These are phyloP conservation scores for Shinisaurus crocodilurus DNA, from an alignment of 2,113 vertebrate species.

Conservation along the genomic window DNA sequence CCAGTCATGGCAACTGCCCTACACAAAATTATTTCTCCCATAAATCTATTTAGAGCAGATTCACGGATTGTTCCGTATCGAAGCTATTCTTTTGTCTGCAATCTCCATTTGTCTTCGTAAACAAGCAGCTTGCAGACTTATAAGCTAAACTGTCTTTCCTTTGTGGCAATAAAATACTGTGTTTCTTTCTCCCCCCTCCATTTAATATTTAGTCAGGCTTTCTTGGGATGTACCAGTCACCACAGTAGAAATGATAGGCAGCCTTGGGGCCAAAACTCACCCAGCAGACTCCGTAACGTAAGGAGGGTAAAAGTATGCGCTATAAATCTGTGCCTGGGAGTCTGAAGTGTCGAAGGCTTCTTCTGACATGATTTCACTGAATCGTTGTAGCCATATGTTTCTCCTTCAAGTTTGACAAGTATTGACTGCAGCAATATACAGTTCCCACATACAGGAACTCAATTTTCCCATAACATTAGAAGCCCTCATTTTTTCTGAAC, in stretches of 20 bases:
- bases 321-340: not conserved
- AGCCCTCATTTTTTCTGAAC: not conserved
- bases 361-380: not conserved
- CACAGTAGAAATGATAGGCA: not conserved
- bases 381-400: not conserved
- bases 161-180: not conserved
- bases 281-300: not conserved
- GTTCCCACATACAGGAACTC: not conserved
- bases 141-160: not conserved
- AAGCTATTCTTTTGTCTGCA: not conserved
- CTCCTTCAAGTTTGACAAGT: not conserved
- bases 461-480: not conserved
- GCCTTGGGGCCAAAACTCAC: not conserved
- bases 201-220: not conserved
- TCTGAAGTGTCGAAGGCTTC: not conserved
- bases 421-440: not conserved
- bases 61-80: not conserved
- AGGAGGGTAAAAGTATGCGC: too few relatives aligned
- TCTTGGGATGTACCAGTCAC: not conserved
- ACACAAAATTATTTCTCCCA: not conserved
- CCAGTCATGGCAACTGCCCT: not conserved
- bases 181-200: not conserved
- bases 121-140: not conserved
- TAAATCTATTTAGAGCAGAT: not conserved
- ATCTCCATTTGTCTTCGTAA: slow-evolving; percentile 14